Evolutionary conservation across 1,140 invertebrate species (phyloP).

Genomic region (Drosophila novamexicana): DNA sequence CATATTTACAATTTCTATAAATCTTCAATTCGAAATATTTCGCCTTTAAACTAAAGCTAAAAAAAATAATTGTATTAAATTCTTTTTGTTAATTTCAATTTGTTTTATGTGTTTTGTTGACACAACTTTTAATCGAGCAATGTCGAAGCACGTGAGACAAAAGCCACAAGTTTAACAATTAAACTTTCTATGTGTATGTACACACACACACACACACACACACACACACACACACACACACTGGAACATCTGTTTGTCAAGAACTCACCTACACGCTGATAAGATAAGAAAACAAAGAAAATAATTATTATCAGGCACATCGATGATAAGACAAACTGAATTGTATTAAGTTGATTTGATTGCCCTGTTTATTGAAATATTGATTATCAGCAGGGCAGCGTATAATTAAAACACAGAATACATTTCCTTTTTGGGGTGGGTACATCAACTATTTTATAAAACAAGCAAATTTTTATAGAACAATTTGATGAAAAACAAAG

Average conservation of each 20-base stretch:
- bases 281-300: slow-evolving; percentile 6
- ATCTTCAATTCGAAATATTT: no score
- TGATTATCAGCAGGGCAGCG: neutral
- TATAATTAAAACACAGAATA: neutral
- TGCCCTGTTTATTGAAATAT: neutral
- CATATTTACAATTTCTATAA: no score
- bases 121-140: slow-evolving; percentile 13
- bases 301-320: slow-evolving; percentile 10
- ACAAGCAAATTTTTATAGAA: neutral
- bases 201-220: neutral
- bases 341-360: slow-evolving; percentile 21
- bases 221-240: neutral
- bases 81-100: neutral
- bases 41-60: no score
- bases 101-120: neutral
- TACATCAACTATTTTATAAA: neutral
- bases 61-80: neutral
- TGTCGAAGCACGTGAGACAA: slow-evolving; percentile 16
- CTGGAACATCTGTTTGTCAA: neutral
- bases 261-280: slow-evolving; percentile 11
- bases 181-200: neutral
- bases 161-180: neutral
- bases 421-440: neutral
- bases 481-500: no score
- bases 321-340: slow-evolving; percentile 25